These are phyloP conservation scores for Temnothorax ravouxi DNA, from an alignment of 2,888 invertebrate genomes.

Conservation along the genomic window DNA sequence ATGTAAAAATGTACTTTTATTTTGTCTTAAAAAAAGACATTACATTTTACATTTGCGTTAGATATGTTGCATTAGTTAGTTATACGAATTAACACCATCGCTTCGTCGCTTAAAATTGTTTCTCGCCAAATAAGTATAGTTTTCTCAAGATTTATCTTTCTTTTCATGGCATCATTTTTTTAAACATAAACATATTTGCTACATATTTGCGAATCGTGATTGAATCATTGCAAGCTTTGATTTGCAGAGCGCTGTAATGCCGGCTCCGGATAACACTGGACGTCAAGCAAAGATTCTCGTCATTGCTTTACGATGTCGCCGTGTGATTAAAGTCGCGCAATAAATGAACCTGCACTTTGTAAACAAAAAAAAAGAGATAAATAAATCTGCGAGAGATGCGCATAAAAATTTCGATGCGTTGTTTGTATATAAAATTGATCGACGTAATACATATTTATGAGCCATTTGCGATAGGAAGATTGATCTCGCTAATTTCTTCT, in stretches of 20 bases:
- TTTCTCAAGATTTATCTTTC: background rate
- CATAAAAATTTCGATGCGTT: background rate
- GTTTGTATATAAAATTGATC: background rate
- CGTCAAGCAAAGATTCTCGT: conserved; percentile 43
- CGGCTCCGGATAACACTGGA: conserved; percentile 71
- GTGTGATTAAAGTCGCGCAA: conserved; percentile 56
- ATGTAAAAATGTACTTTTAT: background rate
- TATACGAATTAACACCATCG: background rate
- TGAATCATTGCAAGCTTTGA: background rate
- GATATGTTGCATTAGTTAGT: background rate
- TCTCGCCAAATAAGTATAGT: background rate
- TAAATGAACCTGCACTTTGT: background rate
- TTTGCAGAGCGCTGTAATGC: conserved; percentile 72
- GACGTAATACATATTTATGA: conserved; percentile 13
- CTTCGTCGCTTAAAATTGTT: background rate
- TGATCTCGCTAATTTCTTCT: background rate
- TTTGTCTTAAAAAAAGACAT: background rate
- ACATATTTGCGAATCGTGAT: background rate
- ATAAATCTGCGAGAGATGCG: background rate
- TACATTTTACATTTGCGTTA: background rate
- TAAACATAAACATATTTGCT: background rate
- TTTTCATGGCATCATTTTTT: background rate
- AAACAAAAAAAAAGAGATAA: conserved; percentile 16
- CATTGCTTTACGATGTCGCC: conserved; percentile 75
- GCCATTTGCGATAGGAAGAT: background rate